phyloP scores from a whole-genome alignment of 2,113 vertebrate genomes.

The Cavia porcellus region DNA sequence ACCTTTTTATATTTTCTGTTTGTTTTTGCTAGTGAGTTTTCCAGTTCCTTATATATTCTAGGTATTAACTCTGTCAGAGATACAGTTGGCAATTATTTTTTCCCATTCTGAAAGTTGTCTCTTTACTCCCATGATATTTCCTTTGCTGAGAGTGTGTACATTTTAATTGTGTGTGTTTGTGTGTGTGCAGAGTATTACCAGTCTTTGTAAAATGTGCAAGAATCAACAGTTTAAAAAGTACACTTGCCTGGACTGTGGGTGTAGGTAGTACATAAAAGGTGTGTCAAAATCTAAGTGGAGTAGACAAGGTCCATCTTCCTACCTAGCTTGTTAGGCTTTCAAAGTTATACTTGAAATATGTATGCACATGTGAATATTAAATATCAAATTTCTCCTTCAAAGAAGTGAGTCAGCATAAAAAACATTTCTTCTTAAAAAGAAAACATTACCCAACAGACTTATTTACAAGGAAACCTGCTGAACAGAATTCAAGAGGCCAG shows the following conservation, averaged over 20 bases:
- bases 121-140: background rate
- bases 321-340: background rate
- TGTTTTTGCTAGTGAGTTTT: background rate
- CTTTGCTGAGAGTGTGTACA: background rate
- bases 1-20: background rate
- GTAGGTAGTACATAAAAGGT: background rate
- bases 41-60: background rate
- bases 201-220: background rate
- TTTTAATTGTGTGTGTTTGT: background rate
- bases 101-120: background rate
- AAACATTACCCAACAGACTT: background rate
- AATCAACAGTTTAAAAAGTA: background rate
- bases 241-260: background rate
- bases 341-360: background rate
- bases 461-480: background rate
- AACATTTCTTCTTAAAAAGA: constrained; percentile 34
- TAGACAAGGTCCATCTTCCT: background rate
- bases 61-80: background rate
- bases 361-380: background rate
- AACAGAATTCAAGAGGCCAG: background rate
- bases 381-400: background rate
- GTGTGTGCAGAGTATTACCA: background rate
- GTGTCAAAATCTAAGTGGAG: background rate
- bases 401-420: background rate
- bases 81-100: background rate